Evolutionary conservation across 2,888 invertebrate species (phyloP), one percentile per base, ranked within the genome.

Genomic region (Epirrhoe tristata): DNA sequence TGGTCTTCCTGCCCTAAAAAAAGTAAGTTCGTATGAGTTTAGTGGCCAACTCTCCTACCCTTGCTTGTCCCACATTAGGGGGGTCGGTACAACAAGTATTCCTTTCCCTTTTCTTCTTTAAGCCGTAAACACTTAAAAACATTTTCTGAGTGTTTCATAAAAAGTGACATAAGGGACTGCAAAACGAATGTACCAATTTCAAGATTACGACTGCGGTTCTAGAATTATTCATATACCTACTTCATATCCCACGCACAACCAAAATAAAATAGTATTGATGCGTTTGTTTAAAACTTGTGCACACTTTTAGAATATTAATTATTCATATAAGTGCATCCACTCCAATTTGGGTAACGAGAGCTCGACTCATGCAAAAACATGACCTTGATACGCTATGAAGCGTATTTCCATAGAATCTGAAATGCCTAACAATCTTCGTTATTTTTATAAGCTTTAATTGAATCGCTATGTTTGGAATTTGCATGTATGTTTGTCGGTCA

Each of bases 251-350:
- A 43, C 39, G 12, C 39, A 43, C 12, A 43, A 43, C 39, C 12
- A 0, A 43, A 43, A 12, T 12, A 43, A 12, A 43, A 12, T 36
- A 43, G 4, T 43, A 12, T 43, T 12, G 39, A 43, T 5, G 12
- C 39, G 39, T 43, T 43, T 43, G 39, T 43, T 43, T 12, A 43
- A 12, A 43, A 43, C 12, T 10, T 10, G 39, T 39, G 39, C 39
- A 39, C 39, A 39, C 39, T 39, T 39, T 39, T 39, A 39, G 39
- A 43, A 43, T 43, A 43, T 43, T 12, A 43, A 43, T 43, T 43
- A 43, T 43, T 43, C 12, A 43, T 43, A 12, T 12, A 12, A 43
- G 39, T 43, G 39, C 39, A 43, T 12, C 36, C 2, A 10, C 12
- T 43, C 39, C 39, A 43, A 12, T 43, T 43, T 12, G 8, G 10